phyloP scores from a whole-genome alignment of 2,888 invertebrate species.

The Hyposoter dolosus region DNA sequence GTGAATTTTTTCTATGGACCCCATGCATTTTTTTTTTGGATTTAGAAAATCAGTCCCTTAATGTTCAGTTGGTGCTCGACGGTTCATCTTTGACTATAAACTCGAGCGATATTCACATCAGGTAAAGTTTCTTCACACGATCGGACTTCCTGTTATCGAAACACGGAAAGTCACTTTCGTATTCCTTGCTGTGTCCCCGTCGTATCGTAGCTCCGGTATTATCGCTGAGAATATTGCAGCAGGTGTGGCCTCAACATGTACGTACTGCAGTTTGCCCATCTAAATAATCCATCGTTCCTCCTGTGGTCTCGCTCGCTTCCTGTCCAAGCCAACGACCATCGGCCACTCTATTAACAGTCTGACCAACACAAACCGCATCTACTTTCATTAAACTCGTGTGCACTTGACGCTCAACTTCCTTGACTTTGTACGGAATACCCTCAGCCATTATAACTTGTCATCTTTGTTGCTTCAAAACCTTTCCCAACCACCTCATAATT shows the following conservation, averaged over 20 bases:
- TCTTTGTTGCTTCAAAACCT: conserved; percentile 1
- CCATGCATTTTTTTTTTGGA: not conserved
- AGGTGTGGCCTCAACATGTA: conserved; percentile 14
- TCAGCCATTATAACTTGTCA: conserved; percentile 9
- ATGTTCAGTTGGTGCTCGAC: too few species aligned
- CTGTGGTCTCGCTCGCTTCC: conserved; percentile 44
- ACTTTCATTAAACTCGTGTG: conserved; percentile 40
- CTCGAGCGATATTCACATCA: conserved; percentile 30
- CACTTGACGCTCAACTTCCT: conserved; percentile 43
- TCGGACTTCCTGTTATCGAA: conserved; percentile 39
- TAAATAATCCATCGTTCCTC: conserved; percentile 55
- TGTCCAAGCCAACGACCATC: conserved; percentile 25
- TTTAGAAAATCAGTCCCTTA: not conserved
- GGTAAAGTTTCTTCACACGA: conserved; percentile 31
- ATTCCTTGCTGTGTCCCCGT: conserved; percentile 12
- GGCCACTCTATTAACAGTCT: conserved; percentile 50
- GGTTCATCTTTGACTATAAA: not conserved
- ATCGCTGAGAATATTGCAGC: conserved; percentile 19
- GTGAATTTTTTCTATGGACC: not conserved
- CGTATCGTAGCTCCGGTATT: conserved; percentile 3
- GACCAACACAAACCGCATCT: conserved; percentile 34
- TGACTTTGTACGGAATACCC: conserved; percentile 11
- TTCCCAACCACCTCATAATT: not conserved
- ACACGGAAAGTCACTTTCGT: conserved; percentile 53
- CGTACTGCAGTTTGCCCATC: conserved; percentile 40